Evolutionary conservation across 2,888 invertebrate genomes (phyloP).

Genomic region (Drosophila niveifrons): DNA sequence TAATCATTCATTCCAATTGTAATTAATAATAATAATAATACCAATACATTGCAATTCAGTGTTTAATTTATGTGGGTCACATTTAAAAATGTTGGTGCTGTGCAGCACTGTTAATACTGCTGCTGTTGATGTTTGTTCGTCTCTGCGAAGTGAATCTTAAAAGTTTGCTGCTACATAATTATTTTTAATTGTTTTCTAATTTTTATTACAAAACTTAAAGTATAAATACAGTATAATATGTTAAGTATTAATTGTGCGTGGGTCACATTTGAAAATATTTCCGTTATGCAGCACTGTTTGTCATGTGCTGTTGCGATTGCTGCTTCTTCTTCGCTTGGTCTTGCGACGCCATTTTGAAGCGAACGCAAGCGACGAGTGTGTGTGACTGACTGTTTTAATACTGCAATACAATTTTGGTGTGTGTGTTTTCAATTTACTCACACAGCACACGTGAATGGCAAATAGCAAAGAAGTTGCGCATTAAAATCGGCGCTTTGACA

Average conservation of each 20-base stretch:
- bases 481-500: constrained; percentile 54
- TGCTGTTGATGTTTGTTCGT: no score
- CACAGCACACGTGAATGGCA: constrained; percentile 55
- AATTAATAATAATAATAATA: no score
- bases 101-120: no score
- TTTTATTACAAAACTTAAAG: no score
- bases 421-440: constrained; percentile 23
- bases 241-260: neutral
- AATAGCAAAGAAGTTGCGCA: constrained; percentile 63
- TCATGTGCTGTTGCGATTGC: constrained; percentile 8
- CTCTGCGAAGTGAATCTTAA: no score
- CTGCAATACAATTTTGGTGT: constrained; percentile 34
- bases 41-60: no score
- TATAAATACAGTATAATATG: no score
- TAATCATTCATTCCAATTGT: neutral
- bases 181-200: no score
- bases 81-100: no score
- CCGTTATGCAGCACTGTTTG: constrained; percentile 47
- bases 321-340: constrained; percentile 44
- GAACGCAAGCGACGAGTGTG: constrained; percentile 28
- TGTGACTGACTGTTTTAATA: constrained; percentile 41
- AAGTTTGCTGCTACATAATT: no score
- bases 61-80: no score
- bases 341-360: constrained; percentile 52
- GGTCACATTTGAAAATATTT: constrained; percentile 11